Evolutionary conservation across 1,140 invertebrate species (phyloP), one percentile per base, ranked within the genome.

Genomic region (Orchesella cincta): DNA sequence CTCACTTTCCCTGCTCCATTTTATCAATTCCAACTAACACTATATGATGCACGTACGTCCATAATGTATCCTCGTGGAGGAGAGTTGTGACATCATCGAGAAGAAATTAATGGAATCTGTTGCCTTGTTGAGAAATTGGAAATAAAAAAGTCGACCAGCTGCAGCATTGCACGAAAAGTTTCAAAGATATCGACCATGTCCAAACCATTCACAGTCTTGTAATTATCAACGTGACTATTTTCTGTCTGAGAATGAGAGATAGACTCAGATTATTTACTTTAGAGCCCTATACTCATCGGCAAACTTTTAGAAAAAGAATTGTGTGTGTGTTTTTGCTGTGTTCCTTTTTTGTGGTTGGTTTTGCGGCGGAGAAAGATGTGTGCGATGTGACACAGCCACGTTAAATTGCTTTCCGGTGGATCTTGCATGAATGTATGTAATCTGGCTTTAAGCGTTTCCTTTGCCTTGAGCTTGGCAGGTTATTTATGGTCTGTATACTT

Each of bases 381-480:
- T n/a, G n/a, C 8, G 62, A 67, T 67, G 62, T 67, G 62, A 67
- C 62, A 67, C 62, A 67, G 33, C 28, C 26, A 67, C 29, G 62
- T 67, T 67, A 67, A 67, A 67, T 67, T 67, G 62, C 28, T 67
- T 67, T 67, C 62, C 62, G 26, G 62, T 67, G 23, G 62, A 67
- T 67, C 23, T 8, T 62, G 8, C 28, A 31, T 67, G n/a, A 16
- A 67, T 67, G 62, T 67, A 67, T 67, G 62, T 67, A 67, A 67
- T 67, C 28, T 29, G 29, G 62, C 62, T 23, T 14, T 67, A 67
- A 67, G 62, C 62, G 62, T 29, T 67, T 67, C 62, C 62, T 67
- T 67, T 67, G 62, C 62, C 62, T 67, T 67, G 62, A 67, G 62
- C 31, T 33, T 67, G 62, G 62, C 62, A 67, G 62, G 62, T 67